phyloP scores from a whole-genome alignment of 2,113 vertebrate genomes.

The Himantopus leucocephalus region DNA sequence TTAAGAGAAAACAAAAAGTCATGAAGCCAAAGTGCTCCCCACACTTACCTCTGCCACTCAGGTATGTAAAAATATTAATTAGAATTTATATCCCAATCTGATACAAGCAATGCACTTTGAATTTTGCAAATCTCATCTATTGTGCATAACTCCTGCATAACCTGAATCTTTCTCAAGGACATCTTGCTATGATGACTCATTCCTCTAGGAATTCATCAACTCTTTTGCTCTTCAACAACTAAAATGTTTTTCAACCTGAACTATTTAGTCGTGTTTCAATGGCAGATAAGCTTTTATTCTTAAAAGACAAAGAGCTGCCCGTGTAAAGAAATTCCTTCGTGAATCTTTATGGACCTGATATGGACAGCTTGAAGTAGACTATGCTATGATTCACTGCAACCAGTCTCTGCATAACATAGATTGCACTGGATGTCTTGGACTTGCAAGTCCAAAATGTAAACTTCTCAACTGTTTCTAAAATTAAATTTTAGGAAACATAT shows the following conservation, averaged over 20 bases:
- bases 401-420: not conserved
- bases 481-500: not conserved
- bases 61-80: not conserved
- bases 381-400: not conserved
- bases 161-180: not conserved
- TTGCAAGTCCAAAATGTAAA: not conserved
- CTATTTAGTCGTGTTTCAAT: not conserved
- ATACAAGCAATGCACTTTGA: not conserved
- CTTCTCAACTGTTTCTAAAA: not conserved
- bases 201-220: not conserved
- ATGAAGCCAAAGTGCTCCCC: not conserved
- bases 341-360: not conserved
- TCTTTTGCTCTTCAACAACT: not conserved
- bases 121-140: not conserved
- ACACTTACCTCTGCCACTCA: not conserved
- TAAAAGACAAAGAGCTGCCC: not conserved
- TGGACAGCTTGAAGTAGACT: not conserved
- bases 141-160: not conserved
- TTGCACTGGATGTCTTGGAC: not conserved
- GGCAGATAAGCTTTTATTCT: not conserved
- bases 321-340: not conserved
- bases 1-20: not conserved
- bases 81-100: not conserved
- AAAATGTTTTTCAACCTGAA: not conserved
- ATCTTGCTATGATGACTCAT: not conserved